Evolutionary conservation across 2,797 vertebrate species (phyloP).

Genomic region (Parambassis ranga): DNA sequence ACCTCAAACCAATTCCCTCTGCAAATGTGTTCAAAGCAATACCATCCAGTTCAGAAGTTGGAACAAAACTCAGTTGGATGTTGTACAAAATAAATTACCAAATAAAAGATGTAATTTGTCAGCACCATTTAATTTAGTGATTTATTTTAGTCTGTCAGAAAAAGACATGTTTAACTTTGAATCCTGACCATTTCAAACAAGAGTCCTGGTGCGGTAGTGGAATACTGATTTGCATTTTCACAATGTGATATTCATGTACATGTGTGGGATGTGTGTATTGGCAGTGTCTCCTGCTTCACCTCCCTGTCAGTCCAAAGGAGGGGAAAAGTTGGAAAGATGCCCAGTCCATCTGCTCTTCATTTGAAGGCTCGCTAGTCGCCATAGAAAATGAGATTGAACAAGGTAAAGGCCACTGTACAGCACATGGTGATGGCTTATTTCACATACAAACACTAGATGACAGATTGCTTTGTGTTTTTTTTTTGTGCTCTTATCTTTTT

Average conservation of each 20-base stretch:
- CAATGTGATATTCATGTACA: constrained; percentile 26
- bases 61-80: too few relatives aligned
- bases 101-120: too few relatives aligned
- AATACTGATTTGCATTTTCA: constrained; percentile 27
- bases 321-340: constrained; percentile 86
- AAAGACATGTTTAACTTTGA: not conserved
- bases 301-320: constrained; percentile 80
- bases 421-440: not conserved
- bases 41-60: too few relatives aligned
- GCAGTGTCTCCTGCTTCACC: constrained; percentile 90
- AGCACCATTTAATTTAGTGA: too few relatives aligned
- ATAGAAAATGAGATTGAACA: constrained; percentile 90
- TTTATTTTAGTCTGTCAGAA: too few relatives aligned
- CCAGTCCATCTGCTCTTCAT: constrained; percentile 82
- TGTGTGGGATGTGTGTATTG: constrained; percentile 38
- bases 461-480: not conserved
- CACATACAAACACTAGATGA: not conserved
- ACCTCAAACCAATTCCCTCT: not conserved
- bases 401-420: constrained; percentile 77
- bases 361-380: constrained; percentile 83
- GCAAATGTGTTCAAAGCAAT: too few relatives aligned
- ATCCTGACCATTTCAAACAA: not conserved
- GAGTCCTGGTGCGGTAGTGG: not conserved
- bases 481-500: constrained; percentile 5
- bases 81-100: too few relatives aligned